These are phyloP conservation scores for Himalopsyche japonica DNA, from an alignment of 2,888 invertebrate genomes.

Conservation along the genomic window DNA sequence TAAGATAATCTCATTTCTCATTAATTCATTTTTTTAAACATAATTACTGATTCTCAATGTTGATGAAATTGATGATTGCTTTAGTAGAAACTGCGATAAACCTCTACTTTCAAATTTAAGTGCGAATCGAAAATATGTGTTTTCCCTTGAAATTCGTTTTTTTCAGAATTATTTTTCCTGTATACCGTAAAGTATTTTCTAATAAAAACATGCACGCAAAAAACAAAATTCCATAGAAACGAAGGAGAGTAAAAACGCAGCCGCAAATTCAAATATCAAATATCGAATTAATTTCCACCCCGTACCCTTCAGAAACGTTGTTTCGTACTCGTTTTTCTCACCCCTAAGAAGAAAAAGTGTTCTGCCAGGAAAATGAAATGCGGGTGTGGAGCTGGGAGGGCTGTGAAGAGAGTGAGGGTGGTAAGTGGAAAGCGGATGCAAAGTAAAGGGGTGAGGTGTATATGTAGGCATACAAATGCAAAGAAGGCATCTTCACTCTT, in stretches of 20 bases:
- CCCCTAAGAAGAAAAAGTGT: constrained; percentile 31
- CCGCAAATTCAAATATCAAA: constrained; percentile 29
- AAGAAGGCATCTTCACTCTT: constrained; percentile 30
- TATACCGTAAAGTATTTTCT: too few species aligned
- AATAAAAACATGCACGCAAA: too few species aligned
- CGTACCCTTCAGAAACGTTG: background rate
- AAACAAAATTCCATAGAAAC: background rate
- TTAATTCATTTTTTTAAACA: too few species aligned
- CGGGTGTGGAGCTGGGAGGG: background rate
- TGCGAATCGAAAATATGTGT: too few species aligned
- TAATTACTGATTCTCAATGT: too few species aligned
- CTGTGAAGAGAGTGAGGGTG: background rate
- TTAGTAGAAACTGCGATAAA: too few species aligned
- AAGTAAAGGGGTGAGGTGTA: background rate
- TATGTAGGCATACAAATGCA: background rate
- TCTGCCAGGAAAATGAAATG: constrained; percentile 34
- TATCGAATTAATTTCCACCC: constrained; percentile 35
- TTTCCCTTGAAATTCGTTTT: too few species aligned
- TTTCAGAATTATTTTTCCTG: too few species aligned
- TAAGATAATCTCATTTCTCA: too few species aligned
- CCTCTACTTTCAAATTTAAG: too few species aligned
- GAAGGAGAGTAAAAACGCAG: constrained; percentile 17
- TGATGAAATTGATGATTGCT: too few species aligned
- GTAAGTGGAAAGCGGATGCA: background rate
- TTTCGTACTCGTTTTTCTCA: constrained; percentile 3